Evolutionary conservation across 2,888 invertebrate species (phyloP).

Genomic region (Dilophus febrilis): DNA sequence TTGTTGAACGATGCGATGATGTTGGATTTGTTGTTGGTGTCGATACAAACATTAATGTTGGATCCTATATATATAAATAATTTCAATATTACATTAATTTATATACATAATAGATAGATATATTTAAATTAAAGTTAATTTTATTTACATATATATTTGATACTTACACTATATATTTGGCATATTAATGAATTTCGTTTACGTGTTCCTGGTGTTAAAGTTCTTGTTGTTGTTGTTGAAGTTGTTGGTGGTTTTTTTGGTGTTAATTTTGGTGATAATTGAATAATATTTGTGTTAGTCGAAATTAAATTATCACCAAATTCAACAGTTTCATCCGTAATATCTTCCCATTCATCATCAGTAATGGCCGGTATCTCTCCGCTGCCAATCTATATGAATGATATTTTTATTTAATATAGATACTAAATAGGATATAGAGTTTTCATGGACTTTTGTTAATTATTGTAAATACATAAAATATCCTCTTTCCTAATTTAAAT

Average conservation of each 20-base stretch:
- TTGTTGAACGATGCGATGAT: constrained; percentile 38
- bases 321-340: constrained; percentile 34
- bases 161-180: constrained; percentile 42
- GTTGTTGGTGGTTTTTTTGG: constrained; percentile 21
- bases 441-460: too few relatives aligned
- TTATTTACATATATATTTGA: neutral
- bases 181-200: constrained; percentile 42
- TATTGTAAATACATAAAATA: too few relatives aligned
- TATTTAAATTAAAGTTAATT: too few relatives aligned
- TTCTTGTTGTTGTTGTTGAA: constrained; percentile 24
- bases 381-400: constrained; percentile 71
- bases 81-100: too few relatives aligned
- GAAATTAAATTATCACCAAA: constrained; percentile 31
- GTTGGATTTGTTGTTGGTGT: constrained; percentile 12
- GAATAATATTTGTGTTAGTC: constrained; percentile 6
- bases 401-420: too few relatives aligned
- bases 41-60: constrained; percentile 25
- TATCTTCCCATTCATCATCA: constrained; percentile 68
- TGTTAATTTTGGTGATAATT: constrained; percentile 19
- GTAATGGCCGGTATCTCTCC: constrained; percentile 30
- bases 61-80: constrained; percentile 22
- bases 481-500: too few relatives aligned
- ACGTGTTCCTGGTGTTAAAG: constrained; percentile 24
- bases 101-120: too few relatives aligned
- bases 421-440: too few relatives aligned